Evolutionary conservation across 2,888 invertebrate genomes (phyloP), one percentile per base, ranked within the genome.

Genomic region (Pachymerium ferrugineum): DNA sequence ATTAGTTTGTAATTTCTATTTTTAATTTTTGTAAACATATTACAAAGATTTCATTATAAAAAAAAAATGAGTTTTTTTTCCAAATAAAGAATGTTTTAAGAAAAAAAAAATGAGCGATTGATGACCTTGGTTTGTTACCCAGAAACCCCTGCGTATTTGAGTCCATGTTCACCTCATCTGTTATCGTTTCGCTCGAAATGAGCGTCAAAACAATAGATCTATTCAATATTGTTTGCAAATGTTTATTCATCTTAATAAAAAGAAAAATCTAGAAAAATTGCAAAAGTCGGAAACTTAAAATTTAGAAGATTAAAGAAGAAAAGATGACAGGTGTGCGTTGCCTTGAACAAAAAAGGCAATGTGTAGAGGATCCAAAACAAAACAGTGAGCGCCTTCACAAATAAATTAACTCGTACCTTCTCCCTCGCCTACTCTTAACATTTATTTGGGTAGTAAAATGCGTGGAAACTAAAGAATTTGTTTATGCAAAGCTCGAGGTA

Each of bases 61-160:
- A n/a, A n/a, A n/a, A 62, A 62, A 62, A 28, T 62, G 62, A 62
- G 28, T 28, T 62, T 62, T 62, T 28, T 62, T 62, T 62, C 62
- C 25, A 62, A 22, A 28, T 62, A 12, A 28, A 28, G 12, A 28
- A 28, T 28, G 19, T 22, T 10, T 5, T 42, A 42, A 42, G 3
- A 10, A 42, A 42, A 47, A 47, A 47, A 47, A 47, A 47, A 47
- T 25, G 12, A 54, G 54, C 62, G 62, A 62, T 62, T 62, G 62
- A 62, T 62, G 62, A 62, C 62, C 62, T 62, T 62, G 62, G 62
- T 62, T 62, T 62, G 25, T 62, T 62, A 62, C 62, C 62, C 62
- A 62, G 14, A 25, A 62, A 62, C 2, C 62, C 12, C 28, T 12
- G 62, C 62, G 62, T n/a, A 1, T 28, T 2, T 10, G 25, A 62